phyloP scores from a whole-genome alignment of 2,113 vertebrate genomes.

The Conger conger region DNA sequence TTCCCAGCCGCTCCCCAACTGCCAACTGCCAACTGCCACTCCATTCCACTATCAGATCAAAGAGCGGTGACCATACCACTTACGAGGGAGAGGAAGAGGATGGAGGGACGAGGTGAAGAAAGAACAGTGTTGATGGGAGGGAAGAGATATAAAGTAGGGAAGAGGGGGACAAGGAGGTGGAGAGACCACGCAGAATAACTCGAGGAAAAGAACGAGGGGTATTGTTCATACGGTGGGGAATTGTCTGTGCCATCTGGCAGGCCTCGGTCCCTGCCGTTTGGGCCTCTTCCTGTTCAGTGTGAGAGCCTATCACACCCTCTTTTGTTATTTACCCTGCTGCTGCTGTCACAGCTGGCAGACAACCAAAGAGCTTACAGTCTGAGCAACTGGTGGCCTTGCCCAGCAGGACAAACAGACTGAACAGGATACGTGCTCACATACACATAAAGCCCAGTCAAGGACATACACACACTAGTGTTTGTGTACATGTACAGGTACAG shows the following conservation, averaged over 20 bases:
- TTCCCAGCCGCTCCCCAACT: conserved; percentile 83
- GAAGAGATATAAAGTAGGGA: conserved; percentile 6
- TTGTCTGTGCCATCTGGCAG: conserved; percentile 72
- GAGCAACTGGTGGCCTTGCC: conserved; percentile 30
- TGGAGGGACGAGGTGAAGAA: not conserved
- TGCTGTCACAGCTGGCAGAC: conserved; percentile 20
- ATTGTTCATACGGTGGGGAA: conserved; percentile 46
- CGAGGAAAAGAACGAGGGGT: not conserved
- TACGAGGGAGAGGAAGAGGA: not conserved
- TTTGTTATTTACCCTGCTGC: conserved; percentile 22
- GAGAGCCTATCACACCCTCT: conserved; percentile 31
- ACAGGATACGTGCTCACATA: not conserved
- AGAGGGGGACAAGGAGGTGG: not conserved
- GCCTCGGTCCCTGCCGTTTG: not conserved
- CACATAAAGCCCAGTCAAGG: not conserved
- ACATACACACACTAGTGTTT: not conserved
- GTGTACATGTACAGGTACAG: not conserved
- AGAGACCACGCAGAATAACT: not conserved
- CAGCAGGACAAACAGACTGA: not conserved
- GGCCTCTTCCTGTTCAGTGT: not conserved
- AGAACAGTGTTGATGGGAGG: not conserved
- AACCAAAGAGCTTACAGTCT: conserved; percentile 17
- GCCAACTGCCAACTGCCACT: conserved; percentile 79
- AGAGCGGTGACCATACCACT: conserved; percentile 49
- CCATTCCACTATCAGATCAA: conserved; percentile 82